Conservation (phyloP, 2,797 vertebrate genomes). For the Megaceryle alcyon region DNA sequence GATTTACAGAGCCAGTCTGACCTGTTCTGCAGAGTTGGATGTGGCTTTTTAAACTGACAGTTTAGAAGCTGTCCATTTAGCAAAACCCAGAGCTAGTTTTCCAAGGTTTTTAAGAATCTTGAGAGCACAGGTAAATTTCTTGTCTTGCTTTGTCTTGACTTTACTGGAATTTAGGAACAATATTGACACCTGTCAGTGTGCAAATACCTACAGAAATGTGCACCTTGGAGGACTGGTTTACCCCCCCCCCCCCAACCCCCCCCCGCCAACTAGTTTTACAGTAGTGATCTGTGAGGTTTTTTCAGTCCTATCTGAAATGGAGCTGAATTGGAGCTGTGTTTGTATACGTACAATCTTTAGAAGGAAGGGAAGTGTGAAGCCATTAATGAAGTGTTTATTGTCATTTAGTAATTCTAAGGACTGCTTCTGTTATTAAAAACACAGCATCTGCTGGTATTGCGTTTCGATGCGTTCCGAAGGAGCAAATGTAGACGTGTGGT, state of each 20-base stretch:
- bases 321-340: background rate
- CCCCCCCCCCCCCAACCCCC: background rate
- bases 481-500: background rate
- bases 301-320: background rate
- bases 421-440: background rate
- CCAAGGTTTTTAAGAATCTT: background rate
- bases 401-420: background rate
- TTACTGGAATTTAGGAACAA: background rate
- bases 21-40: background rate
- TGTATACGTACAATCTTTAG: background rate
- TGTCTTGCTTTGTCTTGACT: background rate
- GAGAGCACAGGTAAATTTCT: background rate
- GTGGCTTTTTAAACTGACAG: background rate
- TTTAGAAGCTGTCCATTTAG: background rate
- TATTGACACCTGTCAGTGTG: background rate
- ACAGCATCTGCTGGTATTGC: background rate
- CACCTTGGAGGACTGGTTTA: background rate
- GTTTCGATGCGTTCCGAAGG: background rate
- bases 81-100: background rate
- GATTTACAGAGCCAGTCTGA: conserved; percentile 45
- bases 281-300: background rate
- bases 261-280: background rate
- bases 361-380: background rate
- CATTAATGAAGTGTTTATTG: background rate
- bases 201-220: background rate